Conservation (phyloP, 1,140 invertebrate genomes). For the Lycorma delicatula region DNA sequence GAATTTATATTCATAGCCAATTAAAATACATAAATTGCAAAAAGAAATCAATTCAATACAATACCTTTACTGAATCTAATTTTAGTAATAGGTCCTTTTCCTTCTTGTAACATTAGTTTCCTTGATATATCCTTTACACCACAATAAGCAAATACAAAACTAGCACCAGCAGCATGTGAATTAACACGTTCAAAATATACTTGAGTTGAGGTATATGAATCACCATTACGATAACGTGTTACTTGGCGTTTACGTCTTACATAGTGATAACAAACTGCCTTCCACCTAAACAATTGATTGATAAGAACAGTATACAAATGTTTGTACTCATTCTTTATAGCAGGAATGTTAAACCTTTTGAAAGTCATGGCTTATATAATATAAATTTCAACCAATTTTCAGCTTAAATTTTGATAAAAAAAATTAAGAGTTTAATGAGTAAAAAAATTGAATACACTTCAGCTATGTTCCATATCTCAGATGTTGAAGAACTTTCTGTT, state of each 20-base stretch:
- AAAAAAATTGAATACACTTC: no score
- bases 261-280: constrained; percentile 80
- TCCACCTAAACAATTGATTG: constrained; percentile 56
- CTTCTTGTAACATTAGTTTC: constrained; percentile 53
- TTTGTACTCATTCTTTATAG: no score
- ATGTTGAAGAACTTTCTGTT: no score
- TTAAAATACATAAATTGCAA: no score
- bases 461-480: no score
- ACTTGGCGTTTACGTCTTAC: constrained; percentile 65
- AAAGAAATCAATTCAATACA: no score
- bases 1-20: no score
- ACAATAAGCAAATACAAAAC: constrained; percentile 69
- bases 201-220: constrained; percentile 71
- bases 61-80: constrained; percentile 62
- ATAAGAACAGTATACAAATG: neutral
- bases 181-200: constrained; percentile 81
- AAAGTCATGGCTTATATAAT: no score
- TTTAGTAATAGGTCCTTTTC: constrained; percentile 62
- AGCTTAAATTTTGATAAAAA: no score
- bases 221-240: constrained; percentile 70
- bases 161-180: constrained; percentile 65
- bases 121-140: constrained; percentile 74
- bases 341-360: no score
- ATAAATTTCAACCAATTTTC: no score
- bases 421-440: no score